Evolutionary conservation across 2,113 vertebrate genomes (phyloP).

Genomic region (Dipodomys spectabilis): DNA sequence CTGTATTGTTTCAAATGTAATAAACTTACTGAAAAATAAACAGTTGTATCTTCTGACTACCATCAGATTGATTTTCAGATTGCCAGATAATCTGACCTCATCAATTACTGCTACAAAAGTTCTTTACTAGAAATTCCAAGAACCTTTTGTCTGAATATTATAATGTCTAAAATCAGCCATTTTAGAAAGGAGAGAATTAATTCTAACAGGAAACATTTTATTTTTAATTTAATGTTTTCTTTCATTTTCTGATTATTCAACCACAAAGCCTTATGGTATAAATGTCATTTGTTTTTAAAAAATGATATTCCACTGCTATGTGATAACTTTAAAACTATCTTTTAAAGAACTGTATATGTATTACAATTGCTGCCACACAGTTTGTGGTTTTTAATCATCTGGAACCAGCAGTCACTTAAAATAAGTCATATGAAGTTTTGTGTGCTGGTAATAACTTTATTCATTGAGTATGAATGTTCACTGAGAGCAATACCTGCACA

Average conservation of each 20-base stretch:
- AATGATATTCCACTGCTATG: constrained; percentile 77
- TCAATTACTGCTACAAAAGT: constrained; percentile 66
- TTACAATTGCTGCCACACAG: constrained; percentile 81
- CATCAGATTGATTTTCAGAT: constrained; percentile 76
- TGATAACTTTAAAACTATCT: constrained; percentile 78
- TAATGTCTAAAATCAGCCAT: constrained; percentile 75
- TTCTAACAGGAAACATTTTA: constrained; percentile 81
- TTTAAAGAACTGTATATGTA: constrained; percentile 76
- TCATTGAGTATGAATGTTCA: constrained; percentile 49
- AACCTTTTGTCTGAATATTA: constrained; percentile 79
- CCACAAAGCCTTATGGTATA: constrained; percentile 89
- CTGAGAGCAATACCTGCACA: neutral
- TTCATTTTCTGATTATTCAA: constrained; percentile 87
- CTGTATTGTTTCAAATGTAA: constrained; percentile 83
- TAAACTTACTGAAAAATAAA: constrained; percentile 82
- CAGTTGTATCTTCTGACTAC: constrained; percentile 81
- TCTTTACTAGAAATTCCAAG: constrained; percentile 80
- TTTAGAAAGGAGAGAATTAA: constrained; percentile 82
- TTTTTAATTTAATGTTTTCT: constrained; percentile 84
- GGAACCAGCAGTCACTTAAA: constrained; percentile 85
- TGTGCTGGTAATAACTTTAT: constrained; percentile 72
- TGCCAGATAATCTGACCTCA: constrained; percentile 70
- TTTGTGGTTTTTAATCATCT: constrained; percentile 82
- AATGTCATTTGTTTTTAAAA: constrained; percentile 87
- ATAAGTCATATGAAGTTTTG: constrained; percentile 79